phyloP scores from a whole-genome alignment of 2,113 vertebrate species.

The Coracopsis vasa region DNA sequence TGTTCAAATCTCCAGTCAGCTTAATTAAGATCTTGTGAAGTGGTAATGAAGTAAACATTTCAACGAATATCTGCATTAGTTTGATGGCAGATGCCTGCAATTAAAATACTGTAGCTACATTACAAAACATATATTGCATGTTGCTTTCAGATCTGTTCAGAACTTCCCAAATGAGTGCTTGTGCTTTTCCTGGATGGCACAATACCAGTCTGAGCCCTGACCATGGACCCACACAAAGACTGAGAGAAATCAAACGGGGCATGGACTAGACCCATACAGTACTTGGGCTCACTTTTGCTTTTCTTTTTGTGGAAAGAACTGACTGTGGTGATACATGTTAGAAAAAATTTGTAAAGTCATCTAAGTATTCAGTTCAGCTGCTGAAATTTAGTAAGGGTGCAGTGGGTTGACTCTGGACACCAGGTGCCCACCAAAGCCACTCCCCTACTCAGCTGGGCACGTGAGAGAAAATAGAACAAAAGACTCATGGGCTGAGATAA shows the following conservation, averaged over 20 bases:
- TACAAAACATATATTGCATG: not conserved
- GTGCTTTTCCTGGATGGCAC: not conserved
- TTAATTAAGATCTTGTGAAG: conserved; percentile 54
- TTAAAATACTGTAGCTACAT: not conserved
- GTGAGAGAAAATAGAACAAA: not conserved
- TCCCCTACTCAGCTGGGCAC: not conserved
- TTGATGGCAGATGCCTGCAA: conserved; percentile 26
- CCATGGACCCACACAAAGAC: not conserved
- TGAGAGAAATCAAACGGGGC: accelerated
- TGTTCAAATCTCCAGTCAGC: conserved; percentile 18
- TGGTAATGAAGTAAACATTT: conserved; percentile 47
- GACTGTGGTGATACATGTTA: accelerated
- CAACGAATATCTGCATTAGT: not conserved
- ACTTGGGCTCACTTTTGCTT: not conserved
- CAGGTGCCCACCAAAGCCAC: not conserved
- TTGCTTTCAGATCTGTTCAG: not conserved
- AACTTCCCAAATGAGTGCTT: not conserved
- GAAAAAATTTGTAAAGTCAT: not conserved
- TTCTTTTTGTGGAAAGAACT: not conserved
- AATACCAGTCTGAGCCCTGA: not conserved
- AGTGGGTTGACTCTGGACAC: not conserved
- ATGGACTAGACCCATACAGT: not conserved
- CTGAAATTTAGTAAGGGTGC: not conserved
- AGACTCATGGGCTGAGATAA: not conserved
- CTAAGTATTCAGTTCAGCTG: not conserved